phyloP scores from a whole-genome alignment of 2,888 invertebrate species.

The Agriopis marginaria region DNA sequence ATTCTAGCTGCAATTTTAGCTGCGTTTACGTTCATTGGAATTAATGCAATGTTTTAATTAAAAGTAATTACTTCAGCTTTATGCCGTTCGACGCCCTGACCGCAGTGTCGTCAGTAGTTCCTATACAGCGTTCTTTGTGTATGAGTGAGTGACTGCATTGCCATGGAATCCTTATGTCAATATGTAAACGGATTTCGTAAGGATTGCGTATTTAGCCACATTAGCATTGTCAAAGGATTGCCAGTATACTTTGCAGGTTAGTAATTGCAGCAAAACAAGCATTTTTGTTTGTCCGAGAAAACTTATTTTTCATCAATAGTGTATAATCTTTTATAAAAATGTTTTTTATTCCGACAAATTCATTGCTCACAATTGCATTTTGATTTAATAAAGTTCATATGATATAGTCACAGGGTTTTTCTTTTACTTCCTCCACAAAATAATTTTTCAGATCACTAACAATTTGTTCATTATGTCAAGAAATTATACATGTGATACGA shows the following conservation, averaged over 20 bases:
- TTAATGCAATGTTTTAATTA: constrained; percentile 41
- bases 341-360: background rate
- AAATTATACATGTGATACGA: constrained; percentile 1
- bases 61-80: constrained; percentile 32
- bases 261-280: constrained; percentile 3
- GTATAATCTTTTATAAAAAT: background rate
- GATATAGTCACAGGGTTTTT: too few relatives aligned
- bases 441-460: background rate
- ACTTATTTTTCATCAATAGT: too few relatives aligned
- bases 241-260: constrained; percentile 26
- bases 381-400: too few relatives aligned
- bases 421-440: too few relatives aligned
- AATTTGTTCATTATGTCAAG: background rate
- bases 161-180: constrained; percentile 43
- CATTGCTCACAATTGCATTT: too few relatives aligned
- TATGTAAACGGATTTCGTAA: constrained; percentile 47
- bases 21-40: constrained; percentile 6
- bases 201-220: constrained; percentile 40
- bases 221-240: constrained; percentile 28
- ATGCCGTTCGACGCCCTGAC: constrained; percentile 40
- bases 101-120: constrained; percentile 11
- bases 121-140: constrained; percentile 12
- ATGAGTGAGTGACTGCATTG: constrained; percentile 39
- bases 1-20: constrained; percentile 19
- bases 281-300: background rate